These are phyloP conservation scores for Tetrax tetrax DNA, from an alignment of 2,113 vertebrate species.

Conservation along the genomic window DNA sequence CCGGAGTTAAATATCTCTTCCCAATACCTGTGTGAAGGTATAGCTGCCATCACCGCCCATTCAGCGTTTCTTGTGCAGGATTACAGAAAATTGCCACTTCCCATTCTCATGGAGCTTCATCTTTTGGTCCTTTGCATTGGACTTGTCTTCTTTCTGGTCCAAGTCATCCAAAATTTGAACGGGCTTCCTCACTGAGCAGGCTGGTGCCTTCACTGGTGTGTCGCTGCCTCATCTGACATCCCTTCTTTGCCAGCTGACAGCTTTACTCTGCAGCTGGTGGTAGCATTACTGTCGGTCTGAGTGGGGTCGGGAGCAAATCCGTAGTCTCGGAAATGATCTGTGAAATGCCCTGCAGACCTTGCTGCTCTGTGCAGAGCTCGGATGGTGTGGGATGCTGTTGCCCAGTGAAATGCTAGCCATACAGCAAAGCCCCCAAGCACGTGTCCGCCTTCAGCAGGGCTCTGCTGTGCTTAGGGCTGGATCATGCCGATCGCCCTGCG, in stretches of 20 bases:
- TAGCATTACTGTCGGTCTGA: background rate
- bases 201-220: background rate
- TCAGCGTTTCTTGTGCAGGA: accelerated
- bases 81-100: background rate
- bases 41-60: accelerated
- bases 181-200: background rate
- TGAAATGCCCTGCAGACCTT: background rate
- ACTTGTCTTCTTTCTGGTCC: background rate
- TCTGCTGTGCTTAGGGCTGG: accelerated
- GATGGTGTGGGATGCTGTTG: background rate
- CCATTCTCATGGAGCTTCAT: background rate
- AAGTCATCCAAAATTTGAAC: background rate
- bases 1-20: background rate
- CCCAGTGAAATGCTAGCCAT: too few relatives aligned
- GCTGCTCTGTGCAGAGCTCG: accelerated
- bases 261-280: background rate
- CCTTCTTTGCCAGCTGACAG: background rate
- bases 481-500: accelerated
- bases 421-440: background rate
- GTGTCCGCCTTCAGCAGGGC: background rate
- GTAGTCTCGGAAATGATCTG: too few relatives aligned
- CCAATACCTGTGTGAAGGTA: background rate
- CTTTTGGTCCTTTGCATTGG: background rate
- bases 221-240: accelerated
- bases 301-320: background rate